Percentiles rank a stretch among this genome's conserved stretches.
Evolutionary conservation across 1,140 invertebrate species (phyloP).

Genomic region (Bombus haemorrhoidalis): DNA sequence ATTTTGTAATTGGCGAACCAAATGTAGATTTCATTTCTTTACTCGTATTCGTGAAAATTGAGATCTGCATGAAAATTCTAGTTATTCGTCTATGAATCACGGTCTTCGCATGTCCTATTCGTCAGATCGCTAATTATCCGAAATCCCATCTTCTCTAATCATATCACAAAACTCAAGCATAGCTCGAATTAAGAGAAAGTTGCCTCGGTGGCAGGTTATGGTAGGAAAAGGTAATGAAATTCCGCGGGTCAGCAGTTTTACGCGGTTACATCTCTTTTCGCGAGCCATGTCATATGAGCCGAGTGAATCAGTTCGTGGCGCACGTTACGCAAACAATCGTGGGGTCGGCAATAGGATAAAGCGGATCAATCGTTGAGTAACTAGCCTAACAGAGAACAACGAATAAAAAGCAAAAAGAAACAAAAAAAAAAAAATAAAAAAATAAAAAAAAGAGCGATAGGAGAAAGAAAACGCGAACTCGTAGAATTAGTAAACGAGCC

Average conservation of each 20-base stretch:
- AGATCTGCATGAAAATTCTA: too few relatives aligned
- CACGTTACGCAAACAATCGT: constrained; percentile 36
- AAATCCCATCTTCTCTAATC: background rate
- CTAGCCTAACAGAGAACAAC: background rate
- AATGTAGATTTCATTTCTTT: background rate
- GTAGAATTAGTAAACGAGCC: background rate
- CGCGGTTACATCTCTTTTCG: background rate
- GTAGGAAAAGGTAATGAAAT: background rate
- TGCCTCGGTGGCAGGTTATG: background rate
- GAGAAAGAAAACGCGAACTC: background rate
- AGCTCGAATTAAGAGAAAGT: background rate
- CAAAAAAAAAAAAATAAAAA: background rate
- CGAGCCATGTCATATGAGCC: too few relatives aligned
- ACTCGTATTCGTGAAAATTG: background rate
- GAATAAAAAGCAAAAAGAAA: background rate
- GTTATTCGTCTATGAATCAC: too few relatives aligned
- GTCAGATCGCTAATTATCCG: too few relatives aligned
- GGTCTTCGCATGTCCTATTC: too few relatives aligned
- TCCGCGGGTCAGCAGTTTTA: background rate
- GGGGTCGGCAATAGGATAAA: background rate
- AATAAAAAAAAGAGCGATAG: too few relatives aligned
- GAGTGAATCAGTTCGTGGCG: constrained; percentile 13
- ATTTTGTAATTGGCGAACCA: background rate
- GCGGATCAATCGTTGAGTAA: background rate
- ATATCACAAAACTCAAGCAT: background rate